Conservation (phyloP, 2,888 invertebrate genomes). For the Pammene aurita region DNA sequence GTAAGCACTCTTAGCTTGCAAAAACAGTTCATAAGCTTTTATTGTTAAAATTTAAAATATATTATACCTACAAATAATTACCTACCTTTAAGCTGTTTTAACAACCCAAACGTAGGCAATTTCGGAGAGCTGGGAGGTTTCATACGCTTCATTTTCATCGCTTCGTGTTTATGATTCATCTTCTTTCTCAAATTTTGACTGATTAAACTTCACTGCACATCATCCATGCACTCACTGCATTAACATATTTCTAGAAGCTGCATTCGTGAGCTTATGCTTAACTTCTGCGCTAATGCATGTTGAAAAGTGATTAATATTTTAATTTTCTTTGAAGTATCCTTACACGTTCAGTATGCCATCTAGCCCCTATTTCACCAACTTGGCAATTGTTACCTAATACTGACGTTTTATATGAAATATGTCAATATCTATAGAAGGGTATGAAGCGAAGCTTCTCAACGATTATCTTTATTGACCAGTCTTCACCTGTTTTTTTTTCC, state of each 20-base stretch:
- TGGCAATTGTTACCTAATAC: background rate
- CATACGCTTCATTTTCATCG: slow-evolving; percentile 35
- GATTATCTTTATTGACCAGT: too few species aligned
- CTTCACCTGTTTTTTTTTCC: too few species aligned
- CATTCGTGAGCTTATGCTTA: slow-evolving; percentile 16
- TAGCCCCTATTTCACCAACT: background rate
- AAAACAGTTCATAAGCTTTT: too few species aligned
- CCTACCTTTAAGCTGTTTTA: background rate
- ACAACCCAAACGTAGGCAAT: background rate
- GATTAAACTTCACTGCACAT: slow-evolving; percentile 26
- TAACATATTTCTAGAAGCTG: slow-evolving; percentile 14
- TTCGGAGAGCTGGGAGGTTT: slow-evolving; percentile 8
- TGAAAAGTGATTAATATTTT: background rate
- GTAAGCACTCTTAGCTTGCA: too few species aligned
- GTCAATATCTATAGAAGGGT: too few species aligned
- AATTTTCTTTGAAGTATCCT: background rate
- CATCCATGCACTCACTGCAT: slow-evolving; percentile 5
- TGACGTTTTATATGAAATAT: too few species aligned
- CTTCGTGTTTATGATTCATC: slow-evolving; percentile 34
- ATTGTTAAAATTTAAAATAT: too few species aligned
- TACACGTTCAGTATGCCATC: background rate
- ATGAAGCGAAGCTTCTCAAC: too few species aligned
- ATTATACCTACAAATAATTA: too few species aligned
- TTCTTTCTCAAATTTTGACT: slow-evolving; percentile 28
- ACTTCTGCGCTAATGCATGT: slow-evolving; percentile 25